Evolutionary conservation across 2,113 vertebrate genomes (phyloP).

Genomic region (Mastomys natalensis): DNA sequence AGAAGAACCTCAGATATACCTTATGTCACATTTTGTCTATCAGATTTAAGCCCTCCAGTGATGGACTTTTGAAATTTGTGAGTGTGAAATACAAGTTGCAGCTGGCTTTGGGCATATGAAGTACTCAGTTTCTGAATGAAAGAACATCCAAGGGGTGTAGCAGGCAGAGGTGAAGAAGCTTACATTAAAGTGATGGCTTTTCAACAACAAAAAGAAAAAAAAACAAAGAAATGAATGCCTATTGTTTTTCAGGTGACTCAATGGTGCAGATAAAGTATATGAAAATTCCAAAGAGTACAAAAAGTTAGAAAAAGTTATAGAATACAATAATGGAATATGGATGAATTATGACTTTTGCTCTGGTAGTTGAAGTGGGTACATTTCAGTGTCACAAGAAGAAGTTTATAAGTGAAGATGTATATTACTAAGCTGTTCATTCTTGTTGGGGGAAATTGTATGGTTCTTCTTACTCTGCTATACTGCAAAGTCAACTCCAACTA

Average conservation of each 20-base stretch:
- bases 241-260: neutral
- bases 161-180: neutral
- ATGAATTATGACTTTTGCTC: neutral
- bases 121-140: neutral
- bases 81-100: neutral
- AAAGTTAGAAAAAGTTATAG: neutral
- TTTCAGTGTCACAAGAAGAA: slow-evolving; percentile 4
- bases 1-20: slow-evolving; percentile 47
- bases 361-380: neutral
- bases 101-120: neutral
- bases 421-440: neutral
- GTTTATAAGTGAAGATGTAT: neutral
- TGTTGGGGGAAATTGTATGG: neutral
- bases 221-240: neutral
- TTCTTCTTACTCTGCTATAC: neutral
- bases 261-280: neutral
- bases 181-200: slow-evolving; percentile 60
- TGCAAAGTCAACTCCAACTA: neutral
- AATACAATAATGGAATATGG: neutral
- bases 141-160: neutral
- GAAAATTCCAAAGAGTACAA: neutral
- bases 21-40: neutral
- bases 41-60: neutral
- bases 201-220: neutral
- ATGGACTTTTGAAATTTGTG: neutral